Base-by-base conservation (phyloP, 2,888 invertebrate species). In the Dexiosoma caninum region DNA sequence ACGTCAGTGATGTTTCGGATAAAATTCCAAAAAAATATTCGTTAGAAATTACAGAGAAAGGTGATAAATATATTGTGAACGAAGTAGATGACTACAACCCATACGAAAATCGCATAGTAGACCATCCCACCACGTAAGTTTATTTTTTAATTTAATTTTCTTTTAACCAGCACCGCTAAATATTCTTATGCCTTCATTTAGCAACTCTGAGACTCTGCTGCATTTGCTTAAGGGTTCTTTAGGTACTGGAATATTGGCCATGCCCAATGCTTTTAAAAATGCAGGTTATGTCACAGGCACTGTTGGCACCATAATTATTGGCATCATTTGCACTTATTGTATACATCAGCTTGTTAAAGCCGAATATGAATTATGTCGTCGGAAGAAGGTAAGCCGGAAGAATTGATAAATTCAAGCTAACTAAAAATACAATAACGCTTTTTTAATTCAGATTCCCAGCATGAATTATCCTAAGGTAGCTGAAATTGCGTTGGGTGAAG, bases 241-340 rank as follows among this genome's bases (percentile, higher is more conserved):
- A 83, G 98, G 98, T 2, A 97, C 97, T 0, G 98, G 98, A 2
- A 95, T 98, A 81, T 91, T 98, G 71, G 98, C 98, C 16, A 96
- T 98, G 90, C 90, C 90, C n/a, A 89, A 93, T 85, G 95, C 95
- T 16, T 93, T 95, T 86, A 92, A 91, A 84, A 93, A 95, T 90
- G 92, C 95, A 0, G 90, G 90, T 32, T 90, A 89, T 66, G 76
- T 89, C 6, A 93, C 97, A 3, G 98, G 98, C 9, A 88, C 94
- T 1, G 90, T 95, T 19, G 96, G 96, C 7, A 95, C 98, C 0
- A 89, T 96, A 10, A 85, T 96, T 3, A 96, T 99, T 84, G 98
- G 98, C 0, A 89, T 95, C 23, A 92, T 98, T 37, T 97, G 97
- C 90, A 95, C 97, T 3, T 98, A 98, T 90, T 98, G 98, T 88